Evolutionary conservation across 2,888 invertebrate genomes (phyloP), one percentile per base, ranked within the genome.

Genomic region (Chesias legatella): DNA sequence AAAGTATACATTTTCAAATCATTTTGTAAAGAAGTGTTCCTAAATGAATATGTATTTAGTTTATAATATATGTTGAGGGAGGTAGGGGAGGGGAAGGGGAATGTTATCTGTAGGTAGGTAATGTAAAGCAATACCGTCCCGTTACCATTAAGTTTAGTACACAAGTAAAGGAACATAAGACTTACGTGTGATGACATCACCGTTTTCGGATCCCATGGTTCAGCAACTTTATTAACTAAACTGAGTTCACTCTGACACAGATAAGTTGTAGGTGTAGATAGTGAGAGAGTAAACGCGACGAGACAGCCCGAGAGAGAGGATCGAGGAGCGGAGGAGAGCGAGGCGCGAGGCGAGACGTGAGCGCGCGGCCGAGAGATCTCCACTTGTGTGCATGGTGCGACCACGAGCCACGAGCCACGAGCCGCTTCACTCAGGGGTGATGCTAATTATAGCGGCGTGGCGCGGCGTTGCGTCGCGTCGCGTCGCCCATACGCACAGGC

Each of bases 141-240:
- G n/a, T 7, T n/a, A 1, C 22, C 22, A 6, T 3, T 7, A 5
- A 7, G n/a, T 7, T 22, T 1, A 22, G 1, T 5, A 22, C 7
- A 40, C 11, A 7, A 25, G 20, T 30, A 7, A 9, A 9, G 17
- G 7, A 6, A 4, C 6, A 33, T 31, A 22, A 29, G 37, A 80
- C 83, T 83, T 63, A 83, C 83, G 52, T 46, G 74, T 73, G 58
- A 79, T 63, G 40, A 61, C 67, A 55, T 75, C 72, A 46, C 52
- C 66, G 55, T 58, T 71, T 59, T 59, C 70, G 47, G 75, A 63
- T 54, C 67, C 76, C 84, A 84, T 83, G 65, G 57, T 69, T 57
- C 20, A 62, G 60, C 54, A 46, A 43, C 63, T 60, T 63, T n/a
- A n/a, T n/a, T n/a, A n/a, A 58, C 61, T 52, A 26, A 9, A 22